Base-by-base conservation (phyloP, 2,113 vertebrate genomes). In the Syngnathus scovelli region DNA sequence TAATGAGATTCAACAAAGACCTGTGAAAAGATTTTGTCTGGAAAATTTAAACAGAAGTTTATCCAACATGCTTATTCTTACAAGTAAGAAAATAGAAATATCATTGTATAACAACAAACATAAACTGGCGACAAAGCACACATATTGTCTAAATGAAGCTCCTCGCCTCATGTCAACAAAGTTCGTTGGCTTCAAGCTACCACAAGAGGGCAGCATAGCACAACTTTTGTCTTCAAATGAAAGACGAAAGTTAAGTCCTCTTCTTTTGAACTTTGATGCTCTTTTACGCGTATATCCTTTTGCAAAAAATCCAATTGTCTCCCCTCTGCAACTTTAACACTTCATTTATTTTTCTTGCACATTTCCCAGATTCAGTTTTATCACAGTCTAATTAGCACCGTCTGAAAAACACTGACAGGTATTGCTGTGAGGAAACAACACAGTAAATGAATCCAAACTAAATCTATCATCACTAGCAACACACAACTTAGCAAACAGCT, bases 311-410 rank as follows among this genome's bases (percentile, higher is more conserved):
- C 12, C 41, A 43, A 11, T 43, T 43, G 41, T 37, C 51, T 70
- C 56, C 55, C 54, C 52, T 60, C 27, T 19, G 3, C 11, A 23
- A 7, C 62, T 36, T 33, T 46, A 59, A 61, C 16, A 13, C 33
- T 23, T 55, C 9, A 23, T 23, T 10, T 12, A 11, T 55, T 55
- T 1, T 55, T 23, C 21, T 12, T 9, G 27, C 70, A 58, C 39
- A 72, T 86, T 79, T 66, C 67, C 71, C 13, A 56, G 67, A 68
- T 67, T 61, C 56, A 67, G 77, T 71, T 74, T 83, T 48, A 46
- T 62, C 33, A 39, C n/a, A 69, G 64, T 80, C 77, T 75, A 80
- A 85, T 86, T 82, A 81, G 71, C 73, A 73, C 69, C 46, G 55
- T 41, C 67, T 64, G 62, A 64, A 55, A 21, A 56, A 73, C 33